Evolutionary conservation across 2,888 invertebrate species (phyloP), one percentile per base, ranked within the genome.

Genomic region (Hypena proboscidalis): DNA sequence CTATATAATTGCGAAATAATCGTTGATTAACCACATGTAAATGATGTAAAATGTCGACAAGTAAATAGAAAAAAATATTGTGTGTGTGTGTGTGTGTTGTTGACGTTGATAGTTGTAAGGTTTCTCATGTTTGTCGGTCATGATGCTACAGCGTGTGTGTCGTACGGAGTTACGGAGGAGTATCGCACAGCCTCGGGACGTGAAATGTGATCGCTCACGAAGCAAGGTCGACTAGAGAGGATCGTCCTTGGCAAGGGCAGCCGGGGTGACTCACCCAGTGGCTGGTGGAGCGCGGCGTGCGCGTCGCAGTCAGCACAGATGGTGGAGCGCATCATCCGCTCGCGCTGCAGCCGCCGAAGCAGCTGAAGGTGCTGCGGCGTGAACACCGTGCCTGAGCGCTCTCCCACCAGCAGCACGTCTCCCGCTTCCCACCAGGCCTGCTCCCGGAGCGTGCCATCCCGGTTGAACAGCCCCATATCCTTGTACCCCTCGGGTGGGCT

Each of bases 401-500:
- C 92, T 53, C 93, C 92, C 26, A 93, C 89, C 72, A 91, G 77
- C 61, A 91, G 70, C 63, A 93, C 93, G 58, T 93, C 93, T 3
- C 93, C 93, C 0, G 93, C 85, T 41, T 93, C 92, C 89, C 90
- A 89, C 85, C 90, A 89, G 1, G 91, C 90, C 70, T 92, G 92
- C 73, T 93, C 93, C 9, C 92, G 91, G 59, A 93, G 72, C 23
- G 91, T 91, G 4, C 90, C 91, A 36, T 88, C 90, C 37, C 92
- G 91, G 67, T 93, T 92, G 61, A 94, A 91, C 47, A 92, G 80
- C 60, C 95, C 95, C 92, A 95, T 92, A 76, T 97, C 97, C 84
- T 97, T 97, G 89, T 97, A 97, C 5, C 97, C 97, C 77, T 97
- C 97, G 6, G 97, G 97, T 13, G 97, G 97, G 77, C 97, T 97